phyloP scores from a whole-genome alignment of 2,113 vertebrate genomes.

The Rhadina sibilatrix region DNA sequence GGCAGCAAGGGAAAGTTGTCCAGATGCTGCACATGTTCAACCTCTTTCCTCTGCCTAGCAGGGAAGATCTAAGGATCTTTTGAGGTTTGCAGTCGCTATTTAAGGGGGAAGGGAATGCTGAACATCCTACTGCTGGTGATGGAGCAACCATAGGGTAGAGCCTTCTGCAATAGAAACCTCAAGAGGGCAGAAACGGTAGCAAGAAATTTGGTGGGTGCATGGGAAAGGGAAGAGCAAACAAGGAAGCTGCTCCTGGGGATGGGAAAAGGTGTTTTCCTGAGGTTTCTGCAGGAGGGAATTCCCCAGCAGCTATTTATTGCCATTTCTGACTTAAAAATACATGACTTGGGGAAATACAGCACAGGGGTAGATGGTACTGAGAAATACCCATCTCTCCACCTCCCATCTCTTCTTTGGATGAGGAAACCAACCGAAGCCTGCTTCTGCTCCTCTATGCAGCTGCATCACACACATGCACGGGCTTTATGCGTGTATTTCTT shows the following conservation, averaged over 20 bases:
- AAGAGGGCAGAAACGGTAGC: background rate
- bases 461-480: background rate
- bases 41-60: background rate
- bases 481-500: background rate
- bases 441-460: background rate
- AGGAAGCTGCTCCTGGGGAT: background rate
- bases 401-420: background rate
- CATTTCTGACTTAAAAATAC: background rate
- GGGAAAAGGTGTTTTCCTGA: background rate
- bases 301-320: background rate
- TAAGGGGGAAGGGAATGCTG: background rate
- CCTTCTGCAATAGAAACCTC: background rate
- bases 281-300: background rate
- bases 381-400: background rate
- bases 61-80: background rate
- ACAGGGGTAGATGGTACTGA: background rate
- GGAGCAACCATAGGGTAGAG: rapidly evolving
- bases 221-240: background rate
- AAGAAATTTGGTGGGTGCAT: background rate
- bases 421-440: background rate
- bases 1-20: background rate
- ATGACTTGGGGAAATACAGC: background rate
- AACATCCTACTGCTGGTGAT: background rate
- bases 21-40: rapidly evolving
- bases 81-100: background rate